Conservation (phyloP, 1,140 invertebrate genomes). For the Calliphora vicina region DNA sequence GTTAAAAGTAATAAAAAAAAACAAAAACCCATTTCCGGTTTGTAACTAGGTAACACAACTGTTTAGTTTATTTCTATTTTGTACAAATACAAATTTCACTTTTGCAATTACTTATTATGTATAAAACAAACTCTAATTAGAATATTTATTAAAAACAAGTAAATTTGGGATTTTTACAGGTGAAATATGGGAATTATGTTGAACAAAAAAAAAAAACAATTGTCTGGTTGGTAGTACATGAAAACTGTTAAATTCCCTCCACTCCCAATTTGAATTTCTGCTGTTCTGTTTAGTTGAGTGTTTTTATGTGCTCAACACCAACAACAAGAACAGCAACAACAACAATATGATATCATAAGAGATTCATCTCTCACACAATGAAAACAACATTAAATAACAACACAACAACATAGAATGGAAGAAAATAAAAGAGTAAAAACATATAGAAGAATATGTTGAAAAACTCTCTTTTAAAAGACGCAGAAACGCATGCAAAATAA, state of each 20-base stretch:
- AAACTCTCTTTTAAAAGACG: conserved; percentile 23
- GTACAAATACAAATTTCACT: too few species aligned
- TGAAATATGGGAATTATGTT: too few species aligned
- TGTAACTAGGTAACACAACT: too few species aligned
- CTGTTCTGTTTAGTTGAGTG: not conserved
- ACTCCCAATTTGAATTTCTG: not conserved
- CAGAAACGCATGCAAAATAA: conserved; percentile 30
- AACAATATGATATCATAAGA: not conserved
- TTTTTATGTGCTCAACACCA: not conserved
- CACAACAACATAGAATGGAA: not conserved
- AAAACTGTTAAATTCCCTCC: not conserved
- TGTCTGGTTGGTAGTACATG: not conserved
- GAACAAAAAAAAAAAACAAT: too few species aligned
- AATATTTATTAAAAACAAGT: too few species aligned
- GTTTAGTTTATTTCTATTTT: too few species aligned
- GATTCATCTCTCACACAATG: not conserved
- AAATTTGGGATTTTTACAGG: too few species aligned
- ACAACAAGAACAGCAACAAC: not conserved
- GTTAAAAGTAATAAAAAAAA: too few species aligned
- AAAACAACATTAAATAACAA: not conserved
- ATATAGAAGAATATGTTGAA: not conserved
- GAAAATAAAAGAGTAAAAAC: not conserved
- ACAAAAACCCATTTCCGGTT: too few species aligned
- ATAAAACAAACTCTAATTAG: too few species aligned
- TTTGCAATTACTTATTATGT: too few species aligned